Base-by-base conservation (phyloP, 2,113 vertebrate species). In the Trichomycterus rosablanca region DNA sequence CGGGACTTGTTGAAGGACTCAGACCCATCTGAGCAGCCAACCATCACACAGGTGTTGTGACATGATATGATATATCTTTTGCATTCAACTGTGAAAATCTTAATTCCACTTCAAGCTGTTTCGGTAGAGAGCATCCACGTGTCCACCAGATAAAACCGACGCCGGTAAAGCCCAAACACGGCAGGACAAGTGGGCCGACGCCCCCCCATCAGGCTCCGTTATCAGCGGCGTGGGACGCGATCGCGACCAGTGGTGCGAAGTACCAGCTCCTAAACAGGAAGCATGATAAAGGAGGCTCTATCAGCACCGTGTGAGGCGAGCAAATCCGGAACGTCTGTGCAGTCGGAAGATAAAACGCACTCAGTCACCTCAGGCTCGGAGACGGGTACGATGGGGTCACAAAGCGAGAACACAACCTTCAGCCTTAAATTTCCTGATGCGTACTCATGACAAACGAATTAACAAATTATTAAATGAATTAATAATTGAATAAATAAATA, bases 171-270 rank as follows among this genome's bases (percentile, higher is more conserved):
- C 59, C 72, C 53, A 79, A 79, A 73, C 68, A 74, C 58, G 57
- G 46, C 28, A 50, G 68, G 67, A 60, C 51, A 60, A 73, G 70
- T 58, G 58, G n/a, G n/a, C n/a, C n/a, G n/a, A n/a, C n/a, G n/a
- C n/a, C n/a, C n/a, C 1, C 62, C 78, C 83, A 87, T 89, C 87
- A 74, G 9, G 2, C 54, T 51, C 72, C 74, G 86, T 82, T 77
- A 88, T 89, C 84, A 51, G 37, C 53, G 19, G 52, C 46, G 63
- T n/a, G n/a, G 65, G 49, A 23, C 12, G 9, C 26, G 77, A 56
- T 20, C 58, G 20, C 19, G 14, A 14, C 18, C 51, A 76, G 10
- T 35, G 48, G 57, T 34, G 56, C 23, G 16, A 44, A 54, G 45
- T 39, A 26, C 39, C 61, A 74, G 61, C 44, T 50, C 22, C 45